Conservation (phyloP, 64 coral and sea anemone species). For the Montipora cactus region DNA sequence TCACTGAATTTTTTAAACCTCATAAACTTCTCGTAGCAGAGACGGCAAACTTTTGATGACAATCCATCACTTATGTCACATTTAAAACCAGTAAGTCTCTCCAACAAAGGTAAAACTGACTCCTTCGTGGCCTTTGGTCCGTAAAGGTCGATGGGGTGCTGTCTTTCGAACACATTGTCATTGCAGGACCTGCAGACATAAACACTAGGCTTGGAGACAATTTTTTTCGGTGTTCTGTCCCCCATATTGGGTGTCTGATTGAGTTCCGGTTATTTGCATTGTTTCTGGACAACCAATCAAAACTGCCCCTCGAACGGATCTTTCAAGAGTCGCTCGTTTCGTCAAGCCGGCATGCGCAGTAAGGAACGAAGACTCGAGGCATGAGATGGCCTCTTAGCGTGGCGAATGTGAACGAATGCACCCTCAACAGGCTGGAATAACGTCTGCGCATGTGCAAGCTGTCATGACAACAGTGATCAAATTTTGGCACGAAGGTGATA, state of each 20-base stretch:
- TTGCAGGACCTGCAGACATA: neutral
- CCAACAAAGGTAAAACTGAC: neutral
- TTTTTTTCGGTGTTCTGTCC: neutral
- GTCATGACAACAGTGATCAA: too few relatives aligned
- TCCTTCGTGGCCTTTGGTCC: slow-evolving; percentile 25
- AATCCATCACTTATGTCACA: neutral
- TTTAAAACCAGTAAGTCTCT: slow-evolving; percentile 38
- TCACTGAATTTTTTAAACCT: neutral
- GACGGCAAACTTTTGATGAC: neutral
- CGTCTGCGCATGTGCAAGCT: too few relatives aligned
- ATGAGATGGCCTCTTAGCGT: neutral
- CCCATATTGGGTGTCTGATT: slow-evolving; percentile 5
- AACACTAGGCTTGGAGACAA: neutral
- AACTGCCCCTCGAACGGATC: neutral
- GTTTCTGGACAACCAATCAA: slow-evolving; percentile 23
- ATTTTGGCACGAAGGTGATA: too few relatives aligned
- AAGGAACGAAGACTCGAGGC: neutral
- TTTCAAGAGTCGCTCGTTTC: neutral
- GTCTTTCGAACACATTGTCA: slow-evolving; percentile 17
- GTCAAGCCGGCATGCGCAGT: neutral
- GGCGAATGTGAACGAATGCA: too few relatives aligned
- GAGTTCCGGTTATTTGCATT: slow-evolving; percentile 30
- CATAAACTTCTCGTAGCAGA: neutral
- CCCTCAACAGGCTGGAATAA: too few relatives aligned
- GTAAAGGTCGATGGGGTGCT: slow-evolving; percentile 18